Percentiles rank a stretch among this genome's conserved stretches.
Evolutionary conservation across 2,113 vertebrate genomes (phyloP).

Genomic region (Ophiodon elongatus): DNA sequence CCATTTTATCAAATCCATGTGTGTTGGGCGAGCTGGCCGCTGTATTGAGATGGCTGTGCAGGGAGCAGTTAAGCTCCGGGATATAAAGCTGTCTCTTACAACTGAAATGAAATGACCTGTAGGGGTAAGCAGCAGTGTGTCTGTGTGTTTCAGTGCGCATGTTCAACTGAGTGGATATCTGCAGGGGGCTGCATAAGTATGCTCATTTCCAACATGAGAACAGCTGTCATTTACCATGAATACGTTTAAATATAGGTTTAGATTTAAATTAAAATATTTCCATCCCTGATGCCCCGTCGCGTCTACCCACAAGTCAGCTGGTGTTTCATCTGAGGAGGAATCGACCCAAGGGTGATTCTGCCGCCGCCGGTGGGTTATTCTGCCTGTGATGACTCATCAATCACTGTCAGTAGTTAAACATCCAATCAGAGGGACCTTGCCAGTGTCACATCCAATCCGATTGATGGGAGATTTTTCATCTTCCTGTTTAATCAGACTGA

Average conservation of each 20-base stretch:
- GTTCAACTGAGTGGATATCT: slow-evolving; percentile 6
- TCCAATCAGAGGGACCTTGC: slow-evolving; percentile 82
- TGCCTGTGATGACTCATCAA: slow-evolving; percentile 70
- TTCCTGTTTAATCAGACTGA: slow-evolving; percentile 52
- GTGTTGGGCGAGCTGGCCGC: not conserved
- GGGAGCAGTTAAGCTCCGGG: slow-evolving; percentile 52
- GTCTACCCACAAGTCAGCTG: slow-evolving; percentile 45
- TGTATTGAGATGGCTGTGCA: slow-evolving; percentile 26
- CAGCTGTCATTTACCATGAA: slow-evolving; percentile 20
- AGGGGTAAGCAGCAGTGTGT: slow-evolving; percentile 30
- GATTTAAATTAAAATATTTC: slow-evolving; percentile 9
- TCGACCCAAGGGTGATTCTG: slow-evolving; percentile 50
- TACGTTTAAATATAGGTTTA: slow-evolving; percentile 36
- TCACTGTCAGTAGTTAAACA: slow-evolving; percentile 78
- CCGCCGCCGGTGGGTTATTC: slow-evolving; percentile 10
- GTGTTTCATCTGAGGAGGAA: slow-evolving; percentile 63
- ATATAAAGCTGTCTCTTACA: slow-evolving; percentile 48
- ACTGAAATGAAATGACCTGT: slow-evolving; percentile 58
- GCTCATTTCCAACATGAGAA: slow-evolving; percentile 19
- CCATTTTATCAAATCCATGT: slow-evolving; percentile 1
- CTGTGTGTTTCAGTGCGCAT: slow-evolving; percentile 10
- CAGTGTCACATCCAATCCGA: slow-evolving; percentile 66
- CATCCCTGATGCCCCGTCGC: not conserved
- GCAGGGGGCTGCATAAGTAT: not conserved
- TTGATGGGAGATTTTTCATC: slow-evolving; percentile 75